Percentiles rank a stretch among this genome's conserved stretches.
phyloP scores from a whole-genome alignment of 2,113 vertebrate genomes.

The Pantherophis guttatus region DNA sequence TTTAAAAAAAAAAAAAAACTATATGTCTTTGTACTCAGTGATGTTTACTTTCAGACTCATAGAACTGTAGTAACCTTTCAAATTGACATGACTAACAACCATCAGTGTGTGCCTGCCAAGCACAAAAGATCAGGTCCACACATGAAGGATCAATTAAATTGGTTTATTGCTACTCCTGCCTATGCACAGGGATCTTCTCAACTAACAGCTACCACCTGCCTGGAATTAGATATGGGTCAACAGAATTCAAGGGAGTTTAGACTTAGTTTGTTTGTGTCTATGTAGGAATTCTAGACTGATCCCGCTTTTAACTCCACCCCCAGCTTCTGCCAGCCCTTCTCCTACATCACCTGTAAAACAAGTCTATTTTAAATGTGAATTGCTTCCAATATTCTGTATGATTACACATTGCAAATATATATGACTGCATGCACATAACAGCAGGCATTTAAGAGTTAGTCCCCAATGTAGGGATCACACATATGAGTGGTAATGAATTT shows the following conservation, averaged over 20 bases:
- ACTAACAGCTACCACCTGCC: neutral
- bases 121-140: neutral
- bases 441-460: neutral
- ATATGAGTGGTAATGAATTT: neutral
- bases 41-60: neutral
- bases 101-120: neutral
- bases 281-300: neutral
- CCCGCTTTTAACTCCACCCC: neutral
- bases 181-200: neutral
- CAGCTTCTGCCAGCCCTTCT: neutral
- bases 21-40: neutral
- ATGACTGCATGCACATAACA: no score
- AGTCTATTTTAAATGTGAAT: neutral
- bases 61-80: neutral
- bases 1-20: neutral
- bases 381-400: neutral
- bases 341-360: neutral
- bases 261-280: neutral
- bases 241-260: neutral
- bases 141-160: neutral
- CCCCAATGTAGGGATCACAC: neutral
- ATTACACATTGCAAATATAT: neutral
- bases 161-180: neutral
- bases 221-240: neutral
- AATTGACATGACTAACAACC: neutral